A percentile compares a stretch with the other conserved stretches of the same genome.
These are phyloP conservation scores for Lysiphlebus fabarum DNA, from an alignment of 1,140 invertebrate species.

Conservation along the genomic window DNA sequence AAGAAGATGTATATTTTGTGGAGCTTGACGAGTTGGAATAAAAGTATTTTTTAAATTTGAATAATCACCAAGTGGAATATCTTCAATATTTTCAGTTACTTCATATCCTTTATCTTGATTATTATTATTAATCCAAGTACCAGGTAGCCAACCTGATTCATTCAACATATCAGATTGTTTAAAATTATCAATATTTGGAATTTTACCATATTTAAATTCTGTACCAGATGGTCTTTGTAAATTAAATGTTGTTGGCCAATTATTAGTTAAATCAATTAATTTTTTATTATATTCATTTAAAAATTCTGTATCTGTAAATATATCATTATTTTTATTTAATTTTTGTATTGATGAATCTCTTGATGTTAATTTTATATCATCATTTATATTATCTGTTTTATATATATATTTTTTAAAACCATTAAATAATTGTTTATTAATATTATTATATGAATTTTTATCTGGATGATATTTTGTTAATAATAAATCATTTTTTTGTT, in stretches of 20 bases:
- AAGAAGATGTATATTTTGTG: too few relatives aligned
- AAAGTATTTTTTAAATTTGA: too few relatives aligned
- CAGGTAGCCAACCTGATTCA: too few relatives aligned
- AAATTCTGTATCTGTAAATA: constrained; percentile 1
- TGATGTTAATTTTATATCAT: neutral
- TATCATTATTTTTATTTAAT: neutral
- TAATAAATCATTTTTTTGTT: constrained; percentile 3
- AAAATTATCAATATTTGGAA: neutral
- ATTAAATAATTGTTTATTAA: too few relatives aligned
- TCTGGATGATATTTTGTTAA: neutral
- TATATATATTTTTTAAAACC: too few relatives aligned
- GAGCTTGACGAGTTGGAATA: too few relatives aligned
- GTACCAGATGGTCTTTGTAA: neutral
- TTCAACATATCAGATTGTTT: too few relatives aligned
- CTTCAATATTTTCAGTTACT: constrained; percentile 17
- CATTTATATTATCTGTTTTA: too few relatives aligned
- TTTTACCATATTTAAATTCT: neutral
- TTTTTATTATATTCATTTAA: constrained; percentile 18
- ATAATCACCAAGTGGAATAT: constrained; percentile 1
- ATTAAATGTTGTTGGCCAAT: constrained; percentile 3
- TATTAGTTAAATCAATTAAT: constrained; percentile 8
- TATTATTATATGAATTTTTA: neutral
- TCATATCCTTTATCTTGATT: constrained; percentile 7
- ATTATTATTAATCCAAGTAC: too few relatives aligned
- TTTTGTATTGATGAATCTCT: neutral